phyloP scores from a whole-genome alignment of 2,797 vertebrate genomes.

The Pseudochromis fuscus region DNA sequence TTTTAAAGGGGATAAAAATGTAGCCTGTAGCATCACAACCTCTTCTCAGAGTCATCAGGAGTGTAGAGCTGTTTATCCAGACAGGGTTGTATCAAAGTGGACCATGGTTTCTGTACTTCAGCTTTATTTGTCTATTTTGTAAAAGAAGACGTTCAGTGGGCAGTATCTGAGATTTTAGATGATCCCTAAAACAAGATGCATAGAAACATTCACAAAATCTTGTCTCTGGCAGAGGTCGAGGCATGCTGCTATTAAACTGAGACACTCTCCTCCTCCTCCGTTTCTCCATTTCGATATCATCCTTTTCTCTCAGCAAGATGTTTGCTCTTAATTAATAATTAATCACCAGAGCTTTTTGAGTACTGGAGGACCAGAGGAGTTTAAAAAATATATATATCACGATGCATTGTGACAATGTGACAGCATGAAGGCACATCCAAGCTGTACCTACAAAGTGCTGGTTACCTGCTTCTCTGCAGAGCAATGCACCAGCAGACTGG shows the following conservation, averaged over 20 bases:
- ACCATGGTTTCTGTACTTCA: constrained; percentile 44
- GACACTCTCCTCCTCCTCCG: constrained; percentile 40
- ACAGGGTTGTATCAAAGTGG: constrained; percentile 48
- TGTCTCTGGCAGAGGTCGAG: constrained; percentile 42
- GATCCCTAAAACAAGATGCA: constrained; percentile 35
- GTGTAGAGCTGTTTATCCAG: constrained; percentile 48
- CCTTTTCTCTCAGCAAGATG: constrained; percentile 40
- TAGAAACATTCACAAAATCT: constrained; percentile 30
- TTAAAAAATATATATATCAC: constrained; percentile 24
- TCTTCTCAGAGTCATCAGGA: constrained; percentile 47
- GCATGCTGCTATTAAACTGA: constrained; percentile 59
- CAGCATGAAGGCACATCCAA: constrained; percentile 47
- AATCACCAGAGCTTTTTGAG: constrained; percentile 41
- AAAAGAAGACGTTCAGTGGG: constrained; percentile 24
- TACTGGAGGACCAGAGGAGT: constrained; percentile 29
- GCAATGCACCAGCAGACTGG: constrained; percentile 37
- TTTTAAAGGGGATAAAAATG: constrained; percentile 64
- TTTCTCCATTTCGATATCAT: constrained; percentile 51
- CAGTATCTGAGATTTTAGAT: constrained; percentile 28
- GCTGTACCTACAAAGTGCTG: constrained; percentile 32
- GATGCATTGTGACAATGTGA: constrained; percentile 40
- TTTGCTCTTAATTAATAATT: constrained; percentile 54
- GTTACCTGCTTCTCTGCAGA: constrained; percentile 19
- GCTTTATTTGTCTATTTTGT: constrained; percentile 54
- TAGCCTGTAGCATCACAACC: constrained; percentile 77